Evolutionary conservation across 2,797 vertebrate species (phyloP).

Genomic region (Danio choprae): DNA sequence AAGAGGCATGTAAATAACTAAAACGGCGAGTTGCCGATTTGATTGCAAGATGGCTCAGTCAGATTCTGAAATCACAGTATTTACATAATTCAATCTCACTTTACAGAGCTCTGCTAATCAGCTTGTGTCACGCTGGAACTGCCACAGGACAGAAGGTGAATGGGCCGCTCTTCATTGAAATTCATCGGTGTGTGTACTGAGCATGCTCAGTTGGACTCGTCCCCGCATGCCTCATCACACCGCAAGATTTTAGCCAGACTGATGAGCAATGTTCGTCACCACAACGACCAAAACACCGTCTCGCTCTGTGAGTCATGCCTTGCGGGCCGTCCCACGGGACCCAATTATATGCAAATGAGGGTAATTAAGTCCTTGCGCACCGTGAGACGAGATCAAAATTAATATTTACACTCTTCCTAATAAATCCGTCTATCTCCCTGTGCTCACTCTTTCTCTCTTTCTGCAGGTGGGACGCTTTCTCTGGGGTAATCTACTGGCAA

Average conservation of each 20-base stretch:
- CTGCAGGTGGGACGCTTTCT: conserved; percentile 59
- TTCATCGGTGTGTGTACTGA: conserved; percentile 32
- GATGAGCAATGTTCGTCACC: conserved; percentile 42
- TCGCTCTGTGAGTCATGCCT: conserved; percentile 48
- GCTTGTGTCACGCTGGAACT: conserved; percentile 25
- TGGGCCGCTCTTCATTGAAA: conserved; percentile 19
- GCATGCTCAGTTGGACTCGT: conserved; percentile 43
- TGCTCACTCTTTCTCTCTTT: conserved; percentile 27
- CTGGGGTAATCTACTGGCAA: conserved; percentile 78
- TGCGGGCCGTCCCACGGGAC: conserved; percentile 67
- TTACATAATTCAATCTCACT: conserved; percentile 43
- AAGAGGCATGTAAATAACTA: conserved; percentile 27
- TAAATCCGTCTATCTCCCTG: conserved; percentile 52
- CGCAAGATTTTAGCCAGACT: conserved; percentile 45
- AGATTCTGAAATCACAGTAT: conserved; percentile 34
- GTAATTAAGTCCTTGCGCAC: conserved; percentile 79
- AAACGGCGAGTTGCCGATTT: conserved; percentile 24
- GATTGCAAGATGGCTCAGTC: conserved; percentile 30
- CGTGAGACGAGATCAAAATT: conserved; percentile 73
- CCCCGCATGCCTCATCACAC: conserved; percentile 24
- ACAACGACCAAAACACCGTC: conserved; percentile 54
- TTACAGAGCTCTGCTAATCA: conserved; percentile 34
- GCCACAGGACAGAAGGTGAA: conserved; percentile 38
- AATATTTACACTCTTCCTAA: conserved; percentile 72
- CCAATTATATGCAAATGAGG: conserved; percentile 78